Base-by-base conservation (phyloP, 1,140 invertebrate species). In the Solenopsis invicta region DNA sequence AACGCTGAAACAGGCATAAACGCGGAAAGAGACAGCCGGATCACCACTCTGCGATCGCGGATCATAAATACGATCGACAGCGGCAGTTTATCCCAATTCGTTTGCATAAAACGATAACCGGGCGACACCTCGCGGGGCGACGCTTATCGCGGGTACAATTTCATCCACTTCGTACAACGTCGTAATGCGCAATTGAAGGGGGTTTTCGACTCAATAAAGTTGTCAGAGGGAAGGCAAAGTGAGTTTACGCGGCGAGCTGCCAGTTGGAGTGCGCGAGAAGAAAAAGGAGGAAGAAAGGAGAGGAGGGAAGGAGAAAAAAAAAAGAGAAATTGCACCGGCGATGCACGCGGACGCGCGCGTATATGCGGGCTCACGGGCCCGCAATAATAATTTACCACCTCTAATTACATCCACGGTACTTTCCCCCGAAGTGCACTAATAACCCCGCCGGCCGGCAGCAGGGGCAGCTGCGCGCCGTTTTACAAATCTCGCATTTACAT, bases 401-500 rank as follows among this genome's bases (percentile, higher is more conserved):
- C 89, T 90, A 89, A 90, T 90, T 90, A 78, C 89, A 78, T 87
- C 85, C 78, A 78, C 54, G 34, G 62, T 71, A 82, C 77, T 72
- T 75, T 69, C 45, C 74, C 24, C 52, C 50, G 69, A 81, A 85
- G 78, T 77, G 77, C 75, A 78, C 88, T 88, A 90, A 90, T 90
- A 90, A 90, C 66, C 80, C 69, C 88, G 56, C 16, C 75, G 75
- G 77, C 5, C 74, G 34, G 69, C 80, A 24, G 18, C 77, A 84
- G 61, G 75, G 85, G 74, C 75, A 85, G 85, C 85, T 86, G 59
- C 48, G n/a, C 48, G 72, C 78, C 89, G 75, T 90, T 89, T 90
- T 88, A 88, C 88, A 90, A 90, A 88, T 90, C 89, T 90, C 71
- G 54, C 86, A 88, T 90, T 90, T 90, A 90, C 89, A 89, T 90